These are phyloP conservation scores for Podargus strigoides DNA, from an alignment of 2,797 vertebrate species.

Conservation along the genomic window DNA sequence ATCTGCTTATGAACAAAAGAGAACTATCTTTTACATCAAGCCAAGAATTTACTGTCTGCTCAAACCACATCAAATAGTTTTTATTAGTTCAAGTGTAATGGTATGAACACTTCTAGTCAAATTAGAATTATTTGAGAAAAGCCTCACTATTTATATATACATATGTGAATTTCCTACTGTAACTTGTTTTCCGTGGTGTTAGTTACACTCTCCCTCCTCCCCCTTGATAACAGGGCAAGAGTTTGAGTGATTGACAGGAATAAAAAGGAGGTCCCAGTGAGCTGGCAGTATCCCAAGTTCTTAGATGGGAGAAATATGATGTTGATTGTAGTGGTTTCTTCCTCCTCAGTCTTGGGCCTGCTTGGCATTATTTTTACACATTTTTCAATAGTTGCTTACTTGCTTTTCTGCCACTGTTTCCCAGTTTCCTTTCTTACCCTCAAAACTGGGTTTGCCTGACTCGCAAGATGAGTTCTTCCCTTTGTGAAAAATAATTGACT, in stretches of 20 bases:
- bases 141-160: accelerated
- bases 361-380: neutral
- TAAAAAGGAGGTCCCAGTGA: neutral
- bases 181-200: accelerated
- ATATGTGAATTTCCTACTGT: neutral
- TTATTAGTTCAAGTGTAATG: neutral
- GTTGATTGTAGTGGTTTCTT: neutral
- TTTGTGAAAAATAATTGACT: neutral
- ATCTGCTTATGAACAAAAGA: neutral
- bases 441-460: neutral
- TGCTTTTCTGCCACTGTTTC: neutral
- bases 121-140: neutral
- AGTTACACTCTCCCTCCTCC: neutral
- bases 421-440: neutral
- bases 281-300: neutral
- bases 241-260: neutral
- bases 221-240: accelerated
- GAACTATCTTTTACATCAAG: neutral
- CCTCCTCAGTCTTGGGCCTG: neutral
- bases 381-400: neutral
- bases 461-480: neutral
- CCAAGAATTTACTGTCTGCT: neutral
- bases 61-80: neutral
- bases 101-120: neutral
- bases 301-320: accelerated